Evolutionary conservation across 2,113 vertebrate species (phyloP).

Genomic region (Butorides virescens): DNA sequence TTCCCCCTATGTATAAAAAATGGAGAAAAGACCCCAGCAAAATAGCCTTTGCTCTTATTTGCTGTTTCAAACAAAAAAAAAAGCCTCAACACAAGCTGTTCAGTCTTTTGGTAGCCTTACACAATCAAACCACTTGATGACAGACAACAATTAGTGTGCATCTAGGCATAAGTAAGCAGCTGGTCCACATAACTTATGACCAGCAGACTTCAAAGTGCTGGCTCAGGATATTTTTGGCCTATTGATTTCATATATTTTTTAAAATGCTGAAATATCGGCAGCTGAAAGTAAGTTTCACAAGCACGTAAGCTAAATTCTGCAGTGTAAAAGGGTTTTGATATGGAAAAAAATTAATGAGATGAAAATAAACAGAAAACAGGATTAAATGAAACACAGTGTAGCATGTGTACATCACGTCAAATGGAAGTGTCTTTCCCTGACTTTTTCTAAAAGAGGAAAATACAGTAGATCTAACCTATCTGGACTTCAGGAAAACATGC

Average conservation of each 20-base stretch:
- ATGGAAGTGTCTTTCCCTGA: background rate
- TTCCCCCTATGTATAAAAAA: background rate
- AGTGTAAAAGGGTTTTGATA: background rate
- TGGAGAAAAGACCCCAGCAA: background rate
- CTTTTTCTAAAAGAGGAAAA: background rate
- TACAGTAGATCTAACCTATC: background rate
- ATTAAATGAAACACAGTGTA: background rate
- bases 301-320: background rate
- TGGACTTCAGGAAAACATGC: background rate
- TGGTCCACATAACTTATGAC: background rate
- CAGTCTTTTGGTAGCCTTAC: background rate
- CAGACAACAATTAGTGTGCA: background rate
- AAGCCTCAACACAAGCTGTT: background rate
- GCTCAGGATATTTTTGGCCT: background rate
- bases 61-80: background rate
- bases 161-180: background rate
- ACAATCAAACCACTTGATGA: background rate
- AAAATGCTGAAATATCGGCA: background rate
- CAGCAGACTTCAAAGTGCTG: background rate
- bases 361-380: background rate
- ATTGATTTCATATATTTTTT: background rate
- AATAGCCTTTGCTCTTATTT: background rate
- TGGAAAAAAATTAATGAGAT: background rate
- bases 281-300: background rate
- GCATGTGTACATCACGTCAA: background rate